Conservation (phyloP, 1,140 invertebrate species). For the Wiebesia pumilae region DNA sequence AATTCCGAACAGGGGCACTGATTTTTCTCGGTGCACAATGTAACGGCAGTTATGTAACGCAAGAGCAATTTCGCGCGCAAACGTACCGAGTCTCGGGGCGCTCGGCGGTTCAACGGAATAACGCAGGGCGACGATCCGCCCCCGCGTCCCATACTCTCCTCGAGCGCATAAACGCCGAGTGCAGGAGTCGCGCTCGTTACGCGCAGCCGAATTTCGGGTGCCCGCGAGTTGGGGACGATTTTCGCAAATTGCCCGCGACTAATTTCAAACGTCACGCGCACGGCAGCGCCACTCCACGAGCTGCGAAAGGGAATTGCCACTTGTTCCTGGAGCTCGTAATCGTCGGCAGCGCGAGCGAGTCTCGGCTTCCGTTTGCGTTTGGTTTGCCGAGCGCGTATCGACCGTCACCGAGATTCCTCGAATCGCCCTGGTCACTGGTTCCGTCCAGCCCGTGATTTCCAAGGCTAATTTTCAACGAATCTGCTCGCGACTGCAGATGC, state of each 20-base stretch:
- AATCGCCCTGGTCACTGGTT: background rate
- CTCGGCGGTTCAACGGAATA: too few relatives aligned
- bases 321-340: background rate
- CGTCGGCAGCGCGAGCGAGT: background rate
- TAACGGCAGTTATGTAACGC: background rate
- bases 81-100: background rate
- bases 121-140: background rate
- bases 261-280: conserved; percentile 46
- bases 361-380: background rate
- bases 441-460: too few relatives aligned
- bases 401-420: background rate
- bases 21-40: background rate
- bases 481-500: background rate
- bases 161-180: background rate
- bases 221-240: background rate
- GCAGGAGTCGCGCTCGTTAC: background rate
- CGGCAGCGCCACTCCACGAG: background rate
- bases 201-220: background rate
- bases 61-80: background rate
- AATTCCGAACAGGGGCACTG: background rate
- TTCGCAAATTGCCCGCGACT: conserved; percentile 42
- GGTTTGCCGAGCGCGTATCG: background rate
- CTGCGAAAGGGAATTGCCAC: background rate
- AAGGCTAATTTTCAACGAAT: background rate
- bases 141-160: background rate